These are phyloP conservation scores for Osmerus mordax DNA, from an alignment of 2,113 vertebrate genomes.

Conservation along the genomic window DNA sequence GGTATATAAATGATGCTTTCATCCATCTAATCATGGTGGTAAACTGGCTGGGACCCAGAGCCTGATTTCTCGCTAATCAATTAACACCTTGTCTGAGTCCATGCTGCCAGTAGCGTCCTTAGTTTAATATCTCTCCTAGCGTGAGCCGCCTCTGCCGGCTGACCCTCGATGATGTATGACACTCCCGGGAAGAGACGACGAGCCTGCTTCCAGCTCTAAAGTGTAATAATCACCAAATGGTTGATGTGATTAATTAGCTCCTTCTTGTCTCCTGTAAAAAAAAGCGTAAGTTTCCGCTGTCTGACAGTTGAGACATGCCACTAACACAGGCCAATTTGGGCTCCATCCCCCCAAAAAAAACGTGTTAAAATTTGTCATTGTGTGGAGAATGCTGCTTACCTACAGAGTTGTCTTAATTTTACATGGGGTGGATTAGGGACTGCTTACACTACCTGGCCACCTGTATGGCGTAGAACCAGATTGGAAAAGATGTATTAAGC, in stretches of 20 bases:
- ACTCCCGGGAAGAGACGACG: constrained; percentile 55
- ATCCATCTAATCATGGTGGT: constrained; percentile 64
- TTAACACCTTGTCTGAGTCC: constrained; percentile 71
- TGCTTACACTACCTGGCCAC: neutral
- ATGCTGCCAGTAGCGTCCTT: constrained; percentile 38
- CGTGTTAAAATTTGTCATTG: constrained; percentile 9
- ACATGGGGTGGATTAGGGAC: neutral
- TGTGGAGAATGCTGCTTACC: neutral
- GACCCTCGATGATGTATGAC: constrained; percentile 61
- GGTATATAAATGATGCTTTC: constrained; percentile 69
- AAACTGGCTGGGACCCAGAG: constrained; percentile 60
- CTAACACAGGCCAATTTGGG: constrained; percentile 24
- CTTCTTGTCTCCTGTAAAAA: constrained; percentile 47
- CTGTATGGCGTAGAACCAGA: neutral
- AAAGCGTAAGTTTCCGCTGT: constrained; percentile 6
- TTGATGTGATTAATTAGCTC: constrained; percentile 70
- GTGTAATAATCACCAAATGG: constrained; percentile 70
- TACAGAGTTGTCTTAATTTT: constrained; percentile 7
- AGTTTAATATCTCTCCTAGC: constrained; percentile 59
- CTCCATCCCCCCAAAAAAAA: constrained; percentile 31
- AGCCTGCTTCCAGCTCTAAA: constrained; percentile 48
- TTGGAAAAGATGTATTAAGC: neutral
- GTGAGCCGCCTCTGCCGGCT: constrained; percentile 24
- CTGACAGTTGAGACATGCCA: constrained; percentile 1
- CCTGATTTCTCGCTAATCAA: constrained; percentile 67